Percentiles rank a stretch among this genome's conserved stretches.
Conservation (phyloP, 2,888 invertebrate genomes). For the Dimorphilus gyrociliatus region DNA sequence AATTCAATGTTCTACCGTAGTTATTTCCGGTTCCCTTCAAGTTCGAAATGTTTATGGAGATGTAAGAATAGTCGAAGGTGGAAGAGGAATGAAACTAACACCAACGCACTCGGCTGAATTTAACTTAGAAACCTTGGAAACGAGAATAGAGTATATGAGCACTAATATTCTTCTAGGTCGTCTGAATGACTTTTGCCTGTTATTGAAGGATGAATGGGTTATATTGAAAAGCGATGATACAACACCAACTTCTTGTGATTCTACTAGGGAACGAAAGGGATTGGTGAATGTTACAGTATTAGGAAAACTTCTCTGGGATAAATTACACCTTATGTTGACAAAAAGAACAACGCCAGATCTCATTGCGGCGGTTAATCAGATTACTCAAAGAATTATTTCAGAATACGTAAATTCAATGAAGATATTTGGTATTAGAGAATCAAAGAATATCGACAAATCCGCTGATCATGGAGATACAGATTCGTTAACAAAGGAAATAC, state of each 20-base stretch:
- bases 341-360: slow-evolving; percentile 91
- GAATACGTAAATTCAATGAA: slow-evolving; percentile 4
- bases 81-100: no score
- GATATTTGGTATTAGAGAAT: no score
- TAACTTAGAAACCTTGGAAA: slow-evolving; percentile 65
- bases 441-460: no score
- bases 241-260: slow-evolving; percentile 45
- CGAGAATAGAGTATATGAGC: slow-evolving; percentile 93
- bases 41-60: no score
- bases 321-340: slow-evolving; percentile 85
- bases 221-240: not conserved
- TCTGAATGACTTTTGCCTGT: slow-evolving; percentile 60
- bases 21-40: no score
- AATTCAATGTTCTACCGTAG: no score
- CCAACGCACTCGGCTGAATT: slow-evolving; percentile 55
- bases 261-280: slow-evolving; percentile 22
- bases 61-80: no score
- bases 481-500: no score
- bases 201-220: not conserved
- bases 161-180: slow-evolving; percentile 81
- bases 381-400: slow-evolving; percentile 3
- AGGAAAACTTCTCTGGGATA: slow-evolving; percentile 81
- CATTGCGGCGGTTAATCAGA: slow-evolving; percentile 25
- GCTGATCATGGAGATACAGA: no score
- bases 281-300: slow-evolving; percentile 79